Percentiles rank a stretch among this genome's conserved stretches.
Evolutionary conservation across 1,140 invertebrate genomes (phyloP).

Genomic region (Leptopilina clavipes): DNA sequence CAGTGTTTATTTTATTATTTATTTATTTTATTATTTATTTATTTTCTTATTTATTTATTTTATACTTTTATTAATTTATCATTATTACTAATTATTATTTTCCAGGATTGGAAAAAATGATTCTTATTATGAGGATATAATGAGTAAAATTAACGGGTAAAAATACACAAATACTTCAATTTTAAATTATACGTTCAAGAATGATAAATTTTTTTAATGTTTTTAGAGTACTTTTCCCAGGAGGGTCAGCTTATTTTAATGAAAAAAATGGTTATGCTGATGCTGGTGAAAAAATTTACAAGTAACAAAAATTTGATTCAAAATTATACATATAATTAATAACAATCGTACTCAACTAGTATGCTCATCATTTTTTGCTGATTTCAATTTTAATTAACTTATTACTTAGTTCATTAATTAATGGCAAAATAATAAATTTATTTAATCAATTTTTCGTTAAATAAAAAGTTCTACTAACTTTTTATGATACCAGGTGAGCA

Average conservation of each 20-base stretch:
- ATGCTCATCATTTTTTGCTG: no score
- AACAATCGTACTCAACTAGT: no score
- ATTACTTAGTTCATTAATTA: no score
- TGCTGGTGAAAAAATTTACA: slow-evolving; percentile 81
- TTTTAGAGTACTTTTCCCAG: slow-evolving; percentile 83
- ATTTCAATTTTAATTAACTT: no score
- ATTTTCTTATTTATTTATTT: background rate
- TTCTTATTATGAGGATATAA: slow-evolving; percentile 79
- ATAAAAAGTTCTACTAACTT: no score
- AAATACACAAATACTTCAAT: slow-evolving; percentile 52
- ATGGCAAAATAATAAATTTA: no score
- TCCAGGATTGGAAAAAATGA: slow-evolving; percentile 80
- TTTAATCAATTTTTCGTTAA: no score
- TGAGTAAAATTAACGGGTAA: slow-evolving; percentile 83
- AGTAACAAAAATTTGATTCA: slow-evolving; percentile 51
- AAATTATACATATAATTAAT: no score
- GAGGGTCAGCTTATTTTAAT: slow-evolving; percentile 82
- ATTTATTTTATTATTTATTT: no score
- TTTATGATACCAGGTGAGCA: no score
- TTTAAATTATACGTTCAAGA: background rate
- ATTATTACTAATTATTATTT: slow-evolving; percentile 44
- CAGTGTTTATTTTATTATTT: no score
- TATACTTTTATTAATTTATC: background rate
- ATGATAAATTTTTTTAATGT: slow-evolving; percentile 40
- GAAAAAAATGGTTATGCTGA: slow-evolving; percentile 82